phyloP scores from a whole-genome alignment of 2,113 vertebrate species.

The Oryzias javanicus region DNA sequence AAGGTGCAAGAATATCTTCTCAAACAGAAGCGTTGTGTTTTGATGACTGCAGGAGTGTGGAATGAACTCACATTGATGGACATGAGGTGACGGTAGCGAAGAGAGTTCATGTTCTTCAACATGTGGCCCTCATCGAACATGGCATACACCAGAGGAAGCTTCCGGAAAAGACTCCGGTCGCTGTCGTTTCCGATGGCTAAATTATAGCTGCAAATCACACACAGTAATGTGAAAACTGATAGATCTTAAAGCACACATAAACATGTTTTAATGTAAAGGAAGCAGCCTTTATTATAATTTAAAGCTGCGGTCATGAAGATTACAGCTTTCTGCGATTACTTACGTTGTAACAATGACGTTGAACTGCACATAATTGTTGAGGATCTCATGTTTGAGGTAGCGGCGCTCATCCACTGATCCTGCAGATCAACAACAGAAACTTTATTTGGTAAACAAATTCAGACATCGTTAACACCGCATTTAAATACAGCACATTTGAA shows the following conservation, averaged over 20 bases:
- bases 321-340: slow-evolving; percentile 53
- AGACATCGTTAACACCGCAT: neutral
- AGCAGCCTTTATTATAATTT: neutral
- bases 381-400: slow-evolving; percentile 87
- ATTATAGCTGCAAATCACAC: slow-evolving; percentile 81
- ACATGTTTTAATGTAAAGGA: neutral
- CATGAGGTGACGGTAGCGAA: slow-evolving; percentile 96
- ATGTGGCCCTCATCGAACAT: slow-evolving; percentile 98
- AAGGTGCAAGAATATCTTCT: too few relatives aligned
- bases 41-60: neutral
- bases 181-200: slow-evolving; percentile 86
- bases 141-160: slow-evolving; percentile 85
- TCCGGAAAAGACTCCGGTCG: slow-evolving; percentile 90
- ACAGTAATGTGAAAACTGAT: neutral
- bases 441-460: neutral
- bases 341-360: slow-evolving; percentile 94
- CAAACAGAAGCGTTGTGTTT: too few relatives aligned
- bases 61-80: slow-evolving; percentile 81
- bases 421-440: slow-evolving; percentile 39
- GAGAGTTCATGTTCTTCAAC: slow-evolving; percentile 96
- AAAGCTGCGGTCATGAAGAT: too few relatives aligned
- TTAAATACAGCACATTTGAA: too few relatives aligned
- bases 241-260: neutral
- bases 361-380: slow-evolving; percentile 80
- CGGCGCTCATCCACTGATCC: slow-evolving; percentile 90